These are phyloP conservation scores for Albula glossodonta DNA, from an alignment of 2,113 vertebrate species.

Conservation along the genomic window DNA sequence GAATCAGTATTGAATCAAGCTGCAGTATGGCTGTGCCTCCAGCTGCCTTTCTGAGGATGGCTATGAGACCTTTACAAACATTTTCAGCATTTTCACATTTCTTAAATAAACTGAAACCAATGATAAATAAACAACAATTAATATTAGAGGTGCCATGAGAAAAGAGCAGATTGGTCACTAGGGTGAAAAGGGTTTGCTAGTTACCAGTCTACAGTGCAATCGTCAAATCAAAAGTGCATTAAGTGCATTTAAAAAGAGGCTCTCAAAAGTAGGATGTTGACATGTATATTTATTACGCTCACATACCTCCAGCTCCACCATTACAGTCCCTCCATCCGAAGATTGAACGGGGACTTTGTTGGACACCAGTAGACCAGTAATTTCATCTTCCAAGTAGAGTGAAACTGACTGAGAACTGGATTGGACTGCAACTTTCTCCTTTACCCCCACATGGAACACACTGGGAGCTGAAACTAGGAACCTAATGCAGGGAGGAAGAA, in stretches of 20 bases:
- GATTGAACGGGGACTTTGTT: accelerated
- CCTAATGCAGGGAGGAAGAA: constrained; percentile 41
- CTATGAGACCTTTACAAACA: too few relatives aligned
- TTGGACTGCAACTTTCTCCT: constrained; percentile 66
- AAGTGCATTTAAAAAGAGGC: not conserved
- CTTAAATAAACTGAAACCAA: too few relatives aligned
- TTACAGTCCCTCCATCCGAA: accelerated
- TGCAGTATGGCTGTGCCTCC: too few relatives aligned
- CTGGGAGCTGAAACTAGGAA: constrained; percentile 69
- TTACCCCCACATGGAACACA: constrained; percentile 66
- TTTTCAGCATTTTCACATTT: too few relatives aligned
- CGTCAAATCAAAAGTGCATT: not conserved
- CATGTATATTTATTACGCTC: not conserved
- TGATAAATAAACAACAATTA: too few relatives aligned
- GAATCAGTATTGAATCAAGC: too few relatives aligned
- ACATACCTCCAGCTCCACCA: constrained; percentile 60
- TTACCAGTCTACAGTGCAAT: not conserved
- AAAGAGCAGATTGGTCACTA: too few relatives aligned
- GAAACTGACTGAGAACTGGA: constrained; percentile 28
- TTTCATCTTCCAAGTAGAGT: constrained; percentile 53
- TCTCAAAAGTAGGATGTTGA: not conserved
- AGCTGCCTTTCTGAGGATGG: too few relatives aligned
- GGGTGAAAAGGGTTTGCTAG: too few relatives aligned
- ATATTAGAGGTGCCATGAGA: too few relatives aligned
- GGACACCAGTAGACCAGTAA: not conserved